Evolutionary conservation across 1,140 invertebrate genomes (phyloP), one percentile per base, ranked within the genome.

Genomic region (Drosophila ambigua): DNA sequence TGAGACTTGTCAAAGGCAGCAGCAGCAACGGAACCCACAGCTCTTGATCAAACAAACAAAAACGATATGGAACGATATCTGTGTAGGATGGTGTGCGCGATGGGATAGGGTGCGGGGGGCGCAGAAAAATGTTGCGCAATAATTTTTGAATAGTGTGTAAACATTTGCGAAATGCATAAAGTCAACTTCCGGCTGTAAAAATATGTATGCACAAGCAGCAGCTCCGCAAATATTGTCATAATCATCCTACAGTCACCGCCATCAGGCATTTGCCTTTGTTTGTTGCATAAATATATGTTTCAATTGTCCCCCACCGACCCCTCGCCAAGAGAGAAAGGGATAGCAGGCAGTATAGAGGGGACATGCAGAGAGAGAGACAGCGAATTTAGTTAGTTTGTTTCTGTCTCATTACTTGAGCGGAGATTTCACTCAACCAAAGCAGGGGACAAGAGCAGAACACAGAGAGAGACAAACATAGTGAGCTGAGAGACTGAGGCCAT

Each of bases 121-220:
- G 61, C 35, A 13, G 62, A 83, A 84, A 83, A 84, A 73, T 58
- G 73, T 84, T 67, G 77, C 79, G 78, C 81, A 87, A 85, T 85
- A 85, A 85, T 85, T 85, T 87, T 87, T 88, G 82, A 87, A 82
- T 87, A 78, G 83, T 79, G 71, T 87, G 82, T 82, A 85, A 87
- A 87, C 83, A 87, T 77, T 82, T 80, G 72, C 72, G 72, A 79
- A 87, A 87, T 88, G 83, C 83, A 85, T 81, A 85, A 85, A 87
- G 82, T 85, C 82, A 85, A 85, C 82, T 85, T 85, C 81, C 81
- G 81, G 39, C 65, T 75, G 72, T 66, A 75, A 75, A 75, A 75
- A 75, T 75, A 76, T 76, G 72, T 74, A 39, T 74, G 62, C 61
- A 64, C 59, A 63, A 58, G 72, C 73, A 58, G 48, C 41, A 64